phyloP scores from a whole-genome alignment of 2,888 invertebrate species.

The Trissolcus japonicus region DNA sequence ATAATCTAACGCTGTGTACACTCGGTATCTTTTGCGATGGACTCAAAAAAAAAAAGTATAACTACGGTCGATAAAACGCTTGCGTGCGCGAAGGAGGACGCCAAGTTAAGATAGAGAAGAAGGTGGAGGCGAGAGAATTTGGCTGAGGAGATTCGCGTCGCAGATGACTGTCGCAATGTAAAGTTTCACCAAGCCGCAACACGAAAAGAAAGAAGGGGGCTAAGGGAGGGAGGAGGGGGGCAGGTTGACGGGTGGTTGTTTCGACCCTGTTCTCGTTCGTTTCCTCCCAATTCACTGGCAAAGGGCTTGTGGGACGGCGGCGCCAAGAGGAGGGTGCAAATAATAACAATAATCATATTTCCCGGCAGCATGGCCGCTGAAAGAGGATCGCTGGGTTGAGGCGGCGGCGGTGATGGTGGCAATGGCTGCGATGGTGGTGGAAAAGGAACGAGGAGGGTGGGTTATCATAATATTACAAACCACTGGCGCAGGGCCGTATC shows the following conservation, averaged over 20 bases:
- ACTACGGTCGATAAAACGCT: constrained; percentile 61
- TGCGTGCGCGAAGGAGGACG: constrained; percentile 48
- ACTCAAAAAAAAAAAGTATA: constrained; percentile 49
- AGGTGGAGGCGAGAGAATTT: constrained; percentile 48
- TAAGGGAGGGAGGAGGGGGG: constrained; percentile 38
- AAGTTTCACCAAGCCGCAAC: constrained; percentile 67
- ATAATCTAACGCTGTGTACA: constrained; percentile 55
- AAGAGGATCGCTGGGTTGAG: constrained; percentile 72
- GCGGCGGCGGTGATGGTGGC: constrained; percentile 64
- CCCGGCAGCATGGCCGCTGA: constrained; percentile 76
- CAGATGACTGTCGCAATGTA: constrained; percentile 65
- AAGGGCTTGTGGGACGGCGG: constrained; percentile 72
- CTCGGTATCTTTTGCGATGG: constrained; percentile 52
- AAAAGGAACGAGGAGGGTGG: constrained; percentile 64
- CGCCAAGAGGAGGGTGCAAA: constrained; percentile 72
- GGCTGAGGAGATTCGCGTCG: constrained; percentile 57
- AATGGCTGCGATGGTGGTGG: constrained; percentile 60
- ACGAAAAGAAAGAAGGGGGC: constrained; percentile 43
- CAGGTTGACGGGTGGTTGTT: constrained; percentile 67
- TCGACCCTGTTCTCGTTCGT: constrained; percentile 68
- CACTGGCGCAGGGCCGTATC: constrained; percentile 73
- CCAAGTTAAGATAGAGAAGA: constrained; percentile 49
- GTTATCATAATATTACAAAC: constrained; percentile 77
- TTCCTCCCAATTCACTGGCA: constrained; percentile 72
- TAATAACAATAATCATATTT: constrained; percentile 77